Evolutionary conservation across 2,888 invertebrate genomes (phyloP).

Genomic region (Eledona agricola): DNA sequence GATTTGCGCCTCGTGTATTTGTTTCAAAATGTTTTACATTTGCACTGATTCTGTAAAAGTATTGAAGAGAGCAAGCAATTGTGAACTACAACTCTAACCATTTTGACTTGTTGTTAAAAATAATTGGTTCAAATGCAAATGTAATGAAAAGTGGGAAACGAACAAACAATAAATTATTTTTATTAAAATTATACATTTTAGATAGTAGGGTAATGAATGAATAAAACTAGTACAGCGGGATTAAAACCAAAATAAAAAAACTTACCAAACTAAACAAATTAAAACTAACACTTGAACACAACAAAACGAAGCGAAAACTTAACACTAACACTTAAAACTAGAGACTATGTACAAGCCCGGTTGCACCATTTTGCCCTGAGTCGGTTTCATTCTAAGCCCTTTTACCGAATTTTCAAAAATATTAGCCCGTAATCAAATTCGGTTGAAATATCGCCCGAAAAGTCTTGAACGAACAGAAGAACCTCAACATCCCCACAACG

Average conservation of each 20-base stretch:
- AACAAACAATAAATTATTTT: too few relatives aligned
- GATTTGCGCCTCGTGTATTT: too few relatives aligned
- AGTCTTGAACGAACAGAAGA: slow-evolving; percentile 29
- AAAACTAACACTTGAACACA: slow-evolving; percentile 17
- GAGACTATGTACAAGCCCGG: slow-evolving; percentile 51
- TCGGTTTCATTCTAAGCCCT: slow-evolving; percentile 52
- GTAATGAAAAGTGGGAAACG: too few relatives aligned
- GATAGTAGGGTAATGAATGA: too few relatives aligned
- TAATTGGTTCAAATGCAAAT: too few relatives aligned
- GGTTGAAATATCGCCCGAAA: slow-evolving; percentile 30
- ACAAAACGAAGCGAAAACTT: slow-evolving; percentile 8
- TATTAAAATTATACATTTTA: too few relatives aligned
- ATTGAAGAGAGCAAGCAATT: too few relatives aligned
- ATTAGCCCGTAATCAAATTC: slow-evolving; percentile 14
- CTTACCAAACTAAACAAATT: slow-evolving; percentile 19
- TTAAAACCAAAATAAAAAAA: slow-evolving; percentile 2
- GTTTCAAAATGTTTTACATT: too few relatives aligned
- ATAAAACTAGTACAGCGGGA: too few relatives aligned
- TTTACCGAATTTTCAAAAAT: slow-evolving; percentile 12
- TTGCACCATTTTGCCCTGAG: slow-evolving; percentile 62
- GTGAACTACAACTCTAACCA: too few relatives aligned
- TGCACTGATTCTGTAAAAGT: too few relatives aligned
- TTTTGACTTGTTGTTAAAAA: too few relatives aligned
- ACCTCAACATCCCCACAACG: slow-evolving; percentile 44
- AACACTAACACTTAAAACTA: slow-evolving; percentile 38